A percentile compares a stretch with the other conserved stretches of the same genome.
Evolutionary conservation across 2,113 vertebrate genomes (phyloP).

Genomic region (Pristiophorus japonicus): DNA sequence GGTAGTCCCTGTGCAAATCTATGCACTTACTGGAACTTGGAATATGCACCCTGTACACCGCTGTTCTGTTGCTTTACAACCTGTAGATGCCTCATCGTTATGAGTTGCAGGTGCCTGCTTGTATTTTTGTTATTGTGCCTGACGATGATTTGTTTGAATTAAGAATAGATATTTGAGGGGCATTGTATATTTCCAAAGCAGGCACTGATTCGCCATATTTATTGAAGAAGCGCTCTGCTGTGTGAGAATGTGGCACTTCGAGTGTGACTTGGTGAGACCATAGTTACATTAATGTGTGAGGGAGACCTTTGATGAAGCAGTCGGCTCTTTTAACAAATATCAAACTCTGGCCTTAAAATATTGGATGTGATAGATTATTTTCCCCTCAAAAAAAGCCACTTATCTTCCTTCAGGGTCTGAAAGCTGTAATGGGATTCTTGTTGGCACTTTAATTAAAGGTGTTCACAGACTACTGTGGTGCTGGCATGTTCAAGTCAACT

Average conservation of each 20-base stretch:
- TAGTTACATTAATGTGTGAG: neutral
- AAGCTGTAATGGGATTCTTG: neutral
- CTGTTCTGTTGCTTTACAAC: neutral
- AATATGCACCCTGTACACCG: neutral
- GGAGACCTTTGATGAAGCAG: neutral
- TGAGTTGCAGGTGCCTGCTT: neutral
- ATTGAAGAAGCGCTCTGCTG: neutral
- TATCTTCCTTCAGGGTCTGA: neutral
- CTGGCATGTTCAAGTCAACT: neutral
- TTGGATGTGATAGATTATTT: neutral
- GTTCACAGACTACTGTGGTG: neutral
- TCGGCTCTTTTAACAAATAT: neutral
- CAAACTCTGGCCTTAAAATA: neutral
- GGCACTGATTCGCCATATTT: neutral
- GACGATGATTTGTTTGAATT: neutral
- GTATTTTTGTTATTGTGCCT: neutral
- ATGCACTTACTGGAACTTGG: neutral
- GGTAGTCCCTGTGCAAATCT: no score
- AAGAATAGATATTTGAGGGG: neutral
- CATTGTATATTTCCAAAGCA: neutral
- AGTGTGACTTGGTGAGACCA: neutral
- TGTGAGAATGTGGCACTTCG: neutral
- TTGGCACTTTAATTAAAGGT: slow-evolving; percentile 5
- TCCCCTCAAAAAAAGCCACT: neutral
- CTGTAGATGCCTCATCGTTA: neutral